Evolutionary conservation across 2,113 vertebrate species (phyloP), one percentile per base, ranked within the genome.

Genomic region (Salvator merianae): DNA sequence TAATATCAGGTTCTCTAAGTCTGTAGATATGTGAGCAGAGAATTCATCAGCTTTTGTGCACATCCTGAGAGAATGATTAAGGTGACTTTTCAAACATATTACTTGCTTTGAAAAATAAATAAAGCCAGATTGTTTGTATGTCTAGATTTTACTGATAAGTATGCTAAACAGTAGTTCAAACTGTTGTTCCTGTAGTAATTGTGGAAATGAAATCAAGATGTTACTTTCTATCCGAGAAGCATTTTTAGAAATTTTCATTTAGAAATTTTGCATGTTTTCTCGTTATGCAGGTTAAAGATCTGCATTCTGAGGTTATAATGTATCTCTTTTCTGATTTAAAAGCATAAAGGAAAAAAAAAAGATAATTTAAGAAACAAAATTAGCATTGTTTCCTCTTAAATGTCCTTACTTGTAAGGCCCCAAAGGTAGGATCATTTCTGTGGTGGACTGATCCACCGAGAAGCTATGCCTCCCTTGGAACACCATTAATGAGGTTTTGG

Each of bases 21-120:
- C 36, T 77, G 50, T 47, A 84, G 77, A 71, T 78, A 77, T 43
- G 53, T 26, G 38, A 65, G 43, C 70, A 70, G 7, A 84, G 65
- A 78, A 77, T 70, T 26, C 82, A 70, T 70, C 74, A 84, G 32
- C 34, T 32, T 22, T 40, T 22, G 77, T 70, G 36, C 9, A 30
- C 74, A 59, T 84, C 50, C 36, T 73, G 28, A 73, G 80, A 82
- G 53, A 50, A 30, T 82, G 80, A 82, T 82, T 69, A 82, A 82
- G 69, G 50, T 82, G 53, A 82, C 80, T 82, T 53, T 73, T 62
- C 71, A 72, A 62, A 36, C 47, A 20, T 82, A n/a, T 40, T 77
- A 36, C 26, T 83, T 83, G 34, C 14, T 66, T 47, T 68, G 10
- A 76, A 55, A 70, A 84, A 26, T 59, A 59, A 77, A 76, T 38